Base-by-base conservation (phyloP, 1,140 invertebrate species). In the Drosophila hydei region DNA sequence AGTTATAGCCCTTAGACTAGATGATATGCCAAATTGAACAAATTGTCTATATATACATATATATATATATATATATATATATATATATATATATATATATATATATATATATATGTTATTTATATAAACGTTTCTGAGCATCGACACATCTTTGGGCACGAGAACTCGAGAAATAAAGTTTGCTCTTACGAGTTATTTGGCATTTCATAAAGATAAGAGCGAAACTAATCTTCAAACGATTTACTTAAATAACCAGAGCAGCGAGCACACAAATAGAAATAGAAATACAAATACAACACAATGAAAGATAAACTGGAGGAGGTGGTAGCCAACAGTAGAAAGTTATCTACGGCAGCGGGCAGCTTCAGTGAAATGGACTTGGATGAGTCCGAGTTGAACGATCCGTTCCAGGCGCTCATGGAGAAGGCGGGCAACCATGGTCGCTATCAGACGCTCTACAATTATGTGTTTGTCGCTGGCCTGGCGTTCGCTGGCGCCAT, bases 391-490 rank as follows among this genome's bases (percentile, higher is more conserved):
- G 87, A 84, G 55, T 70, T 83, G 33, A 90, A 91, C 30, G 92
- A 92, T 75, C 90, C 87, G 3, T 93, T 93, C 72, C 92, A 93
- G 61, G 78, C 91, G 8, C 62, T 94, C 8, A 90, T 94, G 76
- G 81, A 91, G 30, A 89, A 91, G 38, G 92, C 93, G 0, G 93
- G 93, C 14, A 91, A 92, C 58, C 91, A 93, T 79, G 93, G 93
- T 1, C 87, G 80, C 36, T 94, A 92, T 63, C 93, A 94, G 70
- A 92, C 87, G 12, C 73, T 90, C n/a, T 93, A 92, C 51, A 93
- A 93, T 33, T 68, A 83, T n/a, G 47, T 93, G 0, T 93, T 92
- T 51, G 92, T 92, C 21, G 90, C 91, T 18, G 72, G 92, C 1
- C 77, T 93, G 23, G 65, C 91, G 3, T 62, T 91, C 3, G 75